Evolutionary conservation across 2,113 vertebrate species (phyloP), one percentile per base, ranked within the genome.

Genomic region (Trinectes maculatus): DNA sequence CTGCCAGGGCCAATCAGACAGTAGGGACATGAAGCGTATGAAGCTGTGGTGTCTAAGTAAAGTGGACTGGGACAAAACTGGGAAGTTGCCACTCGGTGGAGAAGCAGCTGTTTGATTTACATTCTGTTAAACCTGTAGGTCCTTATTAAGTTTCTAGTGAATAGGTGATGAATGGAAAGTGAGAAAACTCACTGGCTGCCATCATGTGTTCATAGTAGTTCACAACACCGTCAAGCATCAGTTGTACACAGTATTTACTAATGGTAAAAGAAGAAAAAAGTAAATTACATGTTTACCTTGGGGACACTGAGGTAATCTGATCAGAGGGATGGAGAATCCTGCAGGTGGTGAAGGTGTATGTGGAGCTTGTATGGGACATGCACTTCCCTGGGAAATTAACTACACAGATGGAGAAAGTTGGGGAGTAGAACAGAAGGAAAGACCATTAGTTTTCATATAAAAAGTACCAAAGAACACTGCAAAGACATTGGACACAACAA

Each of bases 321-420:
- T 99, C 96, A 1, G 96, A 97, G 31, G 97, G 98, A 85, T 99
- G 98, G 80, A 98, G 92, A 78, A 99, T 99, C 83, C 97, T 95
- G 88, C 98, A 99, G 88, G 96, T 99, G 88, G 96, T 99, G 89
- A 96, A 98, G 88, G 98, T 99, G 84, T 97, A 99, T 61, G 98
- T 99, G 85, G 97, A 98, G 92, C 94, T 97, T 65, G 96, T 98
- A 84, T 96, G 94, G 77, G 96, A 98, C 95, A 96, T 93, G 91
- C 96, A 96, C 91, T 98, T 99, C 80, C 97, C 98, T 78, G 98
- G 98, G 88, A 96, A 95, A 92, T 94, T 92, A 40, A 95, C 98
- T 99, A 84, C 29, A 92, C 80, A 5, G 21, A 3, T 88, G 26
- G 26, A 51, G 34, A n/a, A 3, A n/a, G 25, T 43, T 13, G 18